A percentile compares a stretch with the other conserved stretches of the same genome.
Conservation (phyloP, 1,140 invertebrate species). For the Schmidtea mediterranea region DNA sequence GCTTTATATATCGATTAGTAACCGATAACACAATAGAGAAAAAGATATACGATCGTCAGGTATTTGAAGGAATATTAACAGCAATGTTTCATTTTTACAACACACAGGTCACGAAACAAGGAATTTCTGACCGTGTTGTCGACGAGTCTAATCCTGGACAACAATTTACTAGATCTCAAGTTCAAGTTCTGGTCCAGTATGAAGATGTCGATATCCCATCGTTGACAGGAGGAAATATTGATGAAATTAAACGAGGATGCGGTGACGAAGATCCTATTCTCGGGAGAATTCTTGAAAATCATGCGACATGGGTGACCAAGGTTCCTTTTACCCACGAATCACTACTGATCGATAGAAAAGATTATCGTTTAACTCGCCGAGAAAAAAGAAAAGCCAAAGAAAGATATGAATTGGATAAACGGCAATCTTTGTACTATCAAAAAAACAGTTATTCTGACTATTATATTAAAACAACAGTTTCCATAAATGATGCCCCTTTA, state of each 20-base stretch:
- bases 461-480: too few relatives aligned
- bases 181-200: constrained; percentile 68
- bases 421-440: background rate
- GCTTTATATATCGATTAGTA: constrained; percentile 77
- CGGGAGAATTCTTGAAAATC: background rate
- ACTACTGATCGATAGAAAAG: constrained; percentile 68
- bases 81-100: too few relatives aligned
- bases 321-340: constrained; percentile 90
- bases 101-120: constrained; percentile 54
- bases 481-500: too few relatives aligned
- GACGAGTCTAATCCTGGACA: constrained; percentile 90
- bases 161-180: constrained; percentile 68
- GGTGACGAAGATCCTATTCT: constrained; percentile 38
- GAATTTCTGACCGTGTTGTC: constrained; percentile 64
- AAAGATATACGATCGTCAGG: constrained; percentile 81
- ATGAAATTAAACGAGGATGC: constrained; percentile 34
- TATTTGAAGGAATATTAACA: background rate
- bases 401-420: constrained; percentile 9
- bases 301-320: constrained; percentile 23
- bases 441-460: too few relatives aligned
- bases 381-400: constrained; percentile 65
- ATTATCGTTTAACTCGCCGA: constrained; percentile 68
- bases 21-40: constrained; percentile 86
- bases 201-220: constrained; percentile 33
- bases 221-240: background rate